Evolutionary conservation across 1,140 invertebrate genomes (phyloP).

Genomic region (Drosophila teissieri): DNA sequence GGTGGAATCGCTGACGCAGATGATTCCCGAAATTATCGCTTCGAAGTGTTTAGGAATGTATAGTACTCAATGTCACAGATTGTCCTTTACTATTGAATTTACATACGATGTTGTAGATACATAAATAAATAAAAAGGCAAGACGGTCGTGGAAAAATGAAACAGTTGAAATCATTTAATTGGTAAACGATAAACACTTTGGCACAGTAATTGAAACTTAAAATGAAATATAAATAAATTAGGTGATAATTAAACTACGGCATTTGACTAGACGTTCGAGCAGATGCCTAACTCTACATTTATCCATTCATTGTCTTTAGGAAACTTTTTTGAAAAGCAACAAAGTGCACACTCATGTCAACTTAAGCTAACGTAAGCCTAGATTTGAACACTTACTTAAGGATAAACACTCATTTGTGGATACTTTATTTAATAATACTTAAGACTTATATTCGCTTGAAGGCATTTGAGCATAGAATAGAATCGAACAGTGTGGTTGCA

Average conservation of each 20-base stretch:
- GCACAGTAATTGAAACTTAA: constrained; percentile 54
- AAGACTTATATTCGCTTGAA: constrained; percentile 70
- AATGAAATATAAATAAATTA: constrained; percentile 35
- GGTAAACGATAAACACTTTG: constrained; percentile 55
- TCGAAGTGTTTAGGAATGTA: constrained; percentile 32
- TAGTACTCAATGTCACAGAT: constrained; percentile 65
- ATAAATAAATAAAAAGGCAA: constrained; percentile 63
- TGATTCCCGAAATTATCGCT: constrained; percentile 46
- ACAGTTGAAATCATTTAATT: constrained; percentile 71
- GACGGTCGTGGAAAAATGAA: constrained; percentile 49
- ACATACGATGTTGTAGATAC: neutral
- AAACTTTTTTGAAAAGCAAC: constrained; percentile 74
- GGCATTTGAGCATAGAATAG: constrained; percentile 68
- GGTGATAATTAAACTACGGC: constrained; percentile 33
- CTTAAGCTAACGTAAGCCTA: constrained; percentile 49
- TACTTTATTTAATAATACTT: constrained; percentile 75
- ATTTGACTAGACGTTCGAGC: constrained; percentile 40
- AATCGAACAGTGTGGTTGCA: constrained; percentile 23
- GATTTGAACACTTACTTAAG: constrained; percentile 59
- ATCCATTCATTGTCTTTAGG: constrained; percentile 71
- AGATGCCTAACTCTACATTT: constrained; percentile 30
- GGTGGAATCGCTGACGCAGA: constrained; percentile 37
- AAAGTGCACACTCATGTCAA: constrained; percentile 52
- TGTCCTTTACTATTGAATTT: constrained; percentile 47
- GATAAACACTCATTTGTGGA: constrained; percentile 62